These are phyloP conservation scores for Oryzias curvinotus DNA, from an alignment of 2,113 vertebrate genomes.

Conservation along the genomic window DNA sequence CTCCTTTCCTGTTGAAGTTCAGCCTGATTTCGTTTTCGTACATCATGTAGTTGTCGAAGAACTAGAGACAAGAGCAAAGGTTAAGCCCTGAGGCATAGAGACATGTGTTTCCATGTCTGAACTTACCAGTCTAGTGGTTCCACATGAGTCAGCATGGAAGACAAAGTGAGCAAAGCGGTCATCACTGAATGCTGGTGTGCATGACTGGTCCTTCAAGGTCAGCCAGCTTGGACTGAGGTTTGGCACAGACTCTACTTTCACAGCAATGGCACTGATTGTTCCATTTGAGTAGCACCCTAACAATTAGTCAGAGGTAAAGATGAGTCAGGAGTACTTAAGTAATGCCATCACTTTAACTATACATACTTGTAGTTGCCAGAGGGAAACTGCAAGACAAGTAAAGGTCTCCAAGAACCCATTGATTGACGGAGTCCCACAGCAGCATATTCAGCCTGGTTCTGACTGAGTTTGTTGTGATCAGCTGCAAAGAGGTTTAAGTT, in stretches of 20 bases:
- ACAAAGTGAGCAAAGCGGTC: conserved; percentile 69
- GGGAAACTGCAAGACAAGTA: conserved; percentile 75
- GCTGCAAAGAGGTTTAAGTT: conserved; percentile 16
- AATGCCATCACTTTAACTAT: too few species aligned
- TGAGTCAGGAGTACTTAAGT: too few species aligned
- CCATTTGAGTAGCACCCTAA: conserved; percentile 75
- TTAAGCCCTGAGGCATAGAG: neutral
- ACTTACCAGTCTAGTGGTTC: conserved; percentile 70
- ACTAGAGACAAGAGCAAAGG: conserved; percentile 37
- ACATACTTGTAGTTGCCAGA: conserved; percentile 59
- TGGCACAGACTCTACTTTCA: conserved; percentile 70
- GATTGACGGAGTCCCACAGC: conserved; percentile 45
- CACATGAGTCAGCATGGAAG: conserved; percentile 69
- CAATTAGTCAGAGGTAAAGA: accelerated
- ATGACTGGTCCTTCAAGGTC: conserved; percentile 68
- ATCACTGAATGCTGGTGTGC: conserved; percentile 65
- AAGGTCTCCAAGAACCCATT: conserved; percentile 62
- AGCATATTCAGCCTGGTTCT: conserved; percentile 60
- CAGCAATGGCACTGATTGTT: conserved; percentile 66
- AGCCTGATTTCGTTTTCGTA: conserved; percentile 74
- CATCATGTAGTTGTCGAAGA: conserved; percentile 65
- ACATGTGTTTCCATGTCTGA: too few species aligned
- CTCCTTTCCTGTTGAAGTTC: neutral
- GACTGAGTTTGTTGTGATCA: conserved; percentile 39
- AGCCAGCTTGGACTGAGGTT: conserved; percentile 52